Percentiles rank a stretch among this genome's conserved stretches.
These are phyloP conservation scores for Hyalella azteca DNA, from an alignment of 2,888 invertebrate species.

Conservation along the genomic window DNA sequence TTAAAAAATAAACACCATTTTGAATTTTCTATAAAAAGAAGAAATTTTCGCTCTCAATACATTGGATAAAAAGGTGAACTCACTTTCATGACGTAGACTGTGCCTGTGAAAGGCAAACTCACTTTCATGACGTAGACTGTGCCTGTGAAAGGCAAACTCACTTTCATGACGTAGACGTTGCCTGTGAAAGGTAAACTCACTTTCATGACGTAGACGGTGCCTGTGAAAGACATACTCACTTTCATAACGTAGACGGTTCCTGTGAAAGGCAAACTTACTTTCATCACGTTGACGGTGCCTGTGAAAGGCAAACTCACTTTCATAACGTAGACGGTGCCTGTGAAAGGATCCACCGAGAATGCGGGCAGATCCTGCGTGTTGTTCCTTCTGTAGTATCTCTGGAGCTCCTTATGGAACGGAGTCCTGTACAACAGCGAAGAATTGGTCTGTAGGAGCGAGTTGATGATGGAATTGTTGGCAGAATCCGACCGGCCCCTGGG, in stretches of 20 bases:
- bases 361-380: slow-evolving; percentile 20
- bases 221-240: not conserved
- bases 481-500: not conserved
- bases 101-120: not conserved
- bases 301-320: not conserved
- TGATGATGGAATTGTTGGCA: slow-evolving; percentile 35
- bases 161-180: slow-evolving; percentile 33
- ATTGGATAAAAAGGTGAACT: no score
- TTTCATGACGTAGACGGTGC: no score
- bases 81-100: no score
- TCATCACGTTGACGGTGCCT: no score
- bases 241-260: slow-evolving; percentile 35
- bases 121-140: slow-evolving; percentile 35
- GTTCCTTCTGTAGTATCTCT: slow-evolving; percentile 20
- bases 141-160: not conserved
- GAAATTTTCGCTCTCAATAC: no score
- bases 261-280: no score
- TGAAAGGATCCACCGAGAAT: slow-evolving; percentile 15
- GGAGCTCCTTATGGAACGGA: not conserved
- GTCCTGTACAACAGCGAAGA: slow-evolving; percentile 8
- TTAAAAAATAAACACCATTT: no score
- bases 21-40: no score
- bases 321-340: slow-evolving; percentile 32
- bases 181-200: slow-evolving; percentile 18
- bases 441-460: slow-evolving; percentile 18